Conservation (phyloP, 2,888 invertebrate genomes). For the Stenodera caucasica region DNA sequence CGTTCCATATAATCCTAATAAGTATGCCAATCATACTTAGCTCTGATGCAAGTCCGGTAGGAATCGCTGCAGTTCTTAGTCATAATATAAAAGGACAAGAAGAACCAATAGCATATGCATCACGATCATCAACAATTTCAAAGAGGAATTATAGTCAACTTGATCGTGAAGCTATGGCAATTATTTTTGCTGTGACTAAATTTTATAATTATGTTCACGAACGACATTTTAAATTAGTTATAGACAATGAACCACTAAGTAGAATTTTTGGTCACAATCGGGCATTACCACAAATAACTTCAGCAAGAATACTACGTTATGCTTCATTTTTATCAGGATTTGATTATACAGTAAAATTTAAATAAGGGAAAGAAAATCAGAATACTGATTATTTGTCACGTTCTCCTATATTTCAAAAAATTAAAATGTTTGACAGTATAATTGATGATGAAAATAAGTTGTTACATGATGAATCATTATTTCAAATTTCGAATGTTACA, state of each 20-base stretch:
- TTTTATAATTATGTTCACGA: conserved; percentile 17
- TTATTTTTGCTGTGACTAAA: conserved; percentile 12
- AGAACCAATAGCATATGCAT: conserved; percentile 25
- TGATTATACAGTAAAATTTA: conserved; percentile 18
- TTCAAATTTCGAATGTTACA: too few species aligned
- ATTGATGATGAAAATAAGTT: too few species aligned
- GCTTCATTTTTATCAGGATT: conserved; percentile 8
- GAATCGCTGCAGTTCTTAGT: conserved; percentile 19
- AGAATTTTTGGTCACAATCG: conserved; percentile 21
- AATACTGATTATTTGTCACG: conserved; percentile 26
- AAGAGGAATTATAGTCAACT: conserved; percentile 25
- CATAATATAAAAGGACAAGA: conserved; percentile 25
- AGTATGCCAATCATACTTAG: conserved; percentile 14
- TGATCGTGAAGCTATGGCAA: conserved; percentile 23
- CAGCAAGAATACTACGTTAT: conserved; percentile 12
- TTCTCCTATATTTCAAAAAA: conserved; percentile 9
- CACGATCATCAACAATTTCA: conserved; percentile 22
- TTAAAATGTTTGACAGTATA: too few species aligned
- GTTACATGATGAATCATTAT: too few species aligned
- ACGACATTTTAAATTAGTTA: conserved; percentile 15
- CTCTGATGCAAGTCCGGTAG: conserved; percentile 14
- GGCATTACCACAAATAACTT: conserved; percentile 14
- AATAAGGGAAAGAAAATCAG: conserved; percentile 13
- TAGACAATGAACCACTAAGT: conserved; percentile 24
- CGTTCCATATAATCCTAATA: conserved; percentile 31